Evolutionary conservation across 2,113 vertebrate genomes (phyloP).

Genomic region (Anoura caudifer): DNA sequence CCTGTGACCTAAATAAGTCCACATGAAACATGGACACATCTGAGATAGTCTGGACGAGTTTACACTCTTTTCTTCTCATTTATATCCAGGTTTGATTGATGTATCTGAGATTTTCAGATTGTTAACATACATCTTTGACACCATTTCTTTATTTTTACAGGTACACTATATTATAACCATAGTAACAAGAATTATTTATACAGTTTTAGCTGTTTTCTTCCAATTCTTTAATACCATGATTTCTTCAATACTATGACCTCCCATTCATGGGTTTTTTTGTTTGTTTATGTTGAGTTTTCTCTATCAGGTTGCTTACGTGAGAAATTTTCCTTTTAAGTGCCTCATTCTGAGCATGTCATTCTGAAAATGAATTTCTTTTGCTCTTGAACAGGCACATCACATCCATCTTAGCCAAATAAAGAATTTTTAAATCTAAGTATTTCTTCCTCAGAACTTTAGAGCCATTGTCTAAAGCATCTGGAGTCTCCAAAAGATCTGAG

Average conservation of each 20-base stretch:
- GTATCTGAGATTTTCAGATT: not conserved
- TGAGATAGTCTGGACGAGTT: not conserved
- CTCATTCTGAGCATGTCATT: not conserved
- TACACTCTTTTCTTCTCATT: not conserved
- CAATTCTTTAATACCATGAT: not conserved
- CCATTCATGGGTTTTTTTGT: not conserved
- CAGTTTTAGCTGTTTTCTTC: not conserved
- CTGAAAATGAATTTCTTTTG: not conserved
- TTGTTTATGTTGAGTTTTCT: not conserved
- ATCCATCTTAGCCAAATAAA: not conserved
- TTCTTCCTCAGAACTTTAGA: not conserved
- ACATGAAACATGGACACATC: not conserved
- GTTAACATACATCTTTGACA: not conserved
- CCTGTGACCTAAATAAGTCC: constrained; percentile 15
- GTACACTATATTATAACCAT: not conserved
- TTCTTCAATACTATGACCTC: not conserved
- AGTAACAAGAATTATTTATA: not conserved
- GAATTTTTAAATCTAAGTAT: not conserved
- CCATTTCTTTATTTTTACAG: not conserved
- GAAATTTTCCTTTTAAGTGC: not conserved
- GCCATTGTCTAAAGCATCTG: not conserved
- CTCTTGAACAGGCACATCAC: not conserved
- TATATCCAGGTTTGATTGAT: not conserved
- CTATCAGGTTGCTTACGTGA: not conserved
- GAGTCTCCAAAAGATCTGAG: not conserved